Conservation (phyloP, 1,140 invertebrate genomes). For the Drosophila sproati region DNA sequence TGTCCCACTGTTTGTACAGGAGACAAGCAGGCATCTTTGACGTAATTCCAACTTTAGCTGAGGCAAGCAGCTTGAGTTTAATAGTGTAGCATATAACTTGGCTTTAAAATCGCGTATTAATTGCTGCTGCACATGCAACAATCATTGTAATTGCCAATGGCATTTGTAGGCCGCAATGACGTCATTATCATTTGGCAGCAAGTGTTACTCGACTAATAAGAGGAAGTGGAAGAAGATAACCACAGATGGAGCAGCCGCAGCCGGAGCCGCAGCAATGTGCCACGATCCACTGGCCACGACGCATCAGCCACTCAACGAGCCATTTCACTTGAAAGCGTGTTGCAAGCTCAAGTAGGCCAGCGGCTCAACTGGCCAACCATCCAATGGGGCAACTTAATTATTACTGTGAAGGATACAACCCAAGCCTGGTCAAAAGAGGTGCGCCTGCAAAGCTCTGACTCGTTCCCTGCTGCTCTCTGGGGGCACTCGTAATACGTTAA, state of each 20-base stretch:
- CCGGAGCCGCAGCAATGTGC: not conserved
- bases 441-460: not conserved
- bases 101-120: constrained; percentile 39
- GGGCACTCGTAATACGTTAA: constrained; percentile 49
- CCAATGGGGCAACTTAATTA: constrained; percentile 73
- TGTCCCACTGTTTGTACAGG: too few species aligned
- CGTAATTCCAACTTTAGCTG: not conserved
- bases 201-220: constrained; percentile 63
- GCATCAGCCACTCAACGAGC: constrained; percentile 46
- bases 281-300: constrained; percentile 7
- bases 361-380: constrained; percentile 41
- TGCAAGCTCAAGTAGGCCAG: constrained; percentile 16
- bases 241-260: constrained; percentile 1
- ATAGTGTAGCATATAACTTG: constrained; percentile 2
- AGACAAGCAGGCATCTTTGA: too few species aligned
- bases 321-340: constrained; percentile 53
- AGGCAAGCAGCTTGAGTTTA: too few species aligned
- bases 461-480: not conserved
- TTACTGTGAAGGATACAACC: constrained; percentile 30
- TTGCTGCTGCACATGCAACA: constrained; percentile 59
- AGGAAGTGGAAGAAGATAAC: constrained; percentile 21
- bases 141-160: constrained; percentile 18
- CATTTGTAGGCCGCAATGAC: constrained; percentile 64
- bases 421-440: too few species aligned
- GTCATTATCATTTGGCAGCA: constrained; percentile 68